A percentile compares a stretch with the other conserved stretches of the same genome.
phyloP scores from a whole-genome alignment of 2,888 invertebrate species.

The Sarcophaga subvicina region DNA sequence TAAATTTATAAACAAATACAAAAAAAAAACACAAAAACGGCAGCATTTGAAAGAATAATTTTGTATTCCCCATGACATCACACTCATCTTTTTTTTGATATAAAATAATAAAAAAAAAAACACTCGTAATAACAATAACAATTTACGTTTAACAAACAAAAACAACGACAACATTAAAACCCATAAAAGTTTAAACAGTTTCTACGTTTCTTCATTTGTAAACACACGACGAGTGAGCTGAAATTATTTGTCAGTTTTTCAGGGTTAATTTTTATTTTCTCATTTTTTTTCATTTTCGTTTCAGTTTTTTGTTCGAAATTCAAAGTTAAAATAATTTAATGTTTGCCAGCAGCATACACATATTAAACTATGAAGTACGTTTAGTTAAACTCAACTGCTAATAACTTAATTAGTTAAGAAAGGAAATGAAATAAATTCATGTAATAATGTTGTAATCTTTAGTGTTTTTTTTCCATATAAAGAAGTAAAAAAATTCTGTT shows the following conservation, averaged over 20 bases:
- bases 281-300: neutral
- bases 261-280: neutral
- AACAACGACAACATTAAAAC: neutral
- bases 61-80: conserved; percentile 53
- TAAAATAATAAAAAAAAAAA: conserved; percentile 1
- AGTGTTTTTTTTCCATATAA: too few species aligned
- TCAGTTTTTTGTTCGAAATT: neutral
- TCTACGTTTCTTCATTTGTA: neutral
- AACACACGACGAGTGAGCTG: neutral
- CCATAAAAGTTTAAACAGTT: neutral
- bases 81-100: conserved; percentile 5
- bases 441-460: too few species aligned
- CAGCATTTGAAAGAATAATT: conserved; percentile 23
- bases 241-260: neutral
- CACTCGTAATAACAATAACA: neutral
- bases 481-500: too few species aligned
- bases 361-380: too few species aligned
- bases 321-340: too few species aligned
- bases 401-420: too few species aligned
- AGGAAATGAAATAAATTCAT: too few species aligned
- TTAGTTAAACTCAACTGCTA: too few species aligned
- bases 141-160: neutral
- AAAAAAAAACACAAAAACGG: neutral
- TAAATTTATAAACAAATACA: neutral
- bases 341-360: too few species aligned